Evolutionary conservation across 1,140 invertebrate species (phyloP).

Genomic region (Oryzaephilus surinamensis): DNA sequence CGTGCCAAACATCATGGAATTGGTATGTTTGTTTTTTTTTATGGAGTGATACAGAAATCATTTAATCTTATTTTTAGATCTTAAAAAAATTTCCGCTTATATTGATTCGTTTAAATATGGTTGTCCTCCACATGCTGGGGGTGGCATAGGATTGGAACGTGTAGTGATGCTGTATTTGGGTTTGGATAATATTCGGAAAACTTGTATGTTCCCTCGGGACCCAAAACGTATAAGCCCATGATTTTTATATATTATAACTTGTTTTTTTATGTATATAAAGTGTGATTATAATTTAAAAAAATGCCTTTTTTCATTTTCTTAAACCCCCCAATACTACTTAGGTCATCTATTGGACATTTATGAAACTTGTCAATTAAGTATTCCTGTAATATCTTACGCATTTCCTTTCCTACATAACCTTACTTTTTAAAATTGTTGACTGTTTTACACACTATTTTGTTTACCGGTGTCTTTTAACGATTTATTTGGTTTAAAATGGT

Average conservation of each 20-base stretch:
- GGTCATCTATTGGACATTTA: too few species aligned
- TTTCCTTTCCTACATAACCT: too few species aligned
- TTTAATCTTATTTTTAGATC: conserved; percentile 47
- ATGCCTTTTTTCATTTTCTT: too few species aligned
- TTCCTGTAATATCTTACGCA: too few species aligned
- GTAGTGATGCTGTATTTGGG: conserved; percentile 98
- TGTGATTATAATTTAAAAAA: background rate
- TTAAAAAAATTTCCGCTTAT: conserved; percentile 88
- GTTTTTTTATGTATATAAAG: background rate
- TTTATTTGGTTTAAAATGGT: too few species aligned
- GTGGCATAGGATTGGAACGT: conserved; percentile 94
- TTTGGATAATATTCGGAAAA: conserved; percentile 94
- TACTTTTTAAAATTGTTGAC: too few species aligned
- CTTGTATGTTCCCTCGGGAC: conserved; percentile 97
- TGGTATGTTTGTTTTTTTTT: conserved; percentile 43
- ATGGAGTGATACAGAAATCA: background rate
- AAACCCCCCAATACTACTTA: too few species aligned
- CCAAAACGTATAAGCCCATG: conserved; percentile 93
- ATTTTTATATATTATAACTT: conserved; percentile 21
- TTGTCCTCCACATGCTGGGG: conserved; percentile 95
- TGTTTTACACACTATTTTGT: too few species aligned
- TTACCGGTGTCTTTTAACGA: too few species aligned
- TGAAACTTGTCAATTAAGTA: too few species aligned
- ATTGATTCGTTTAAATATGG: conserved; percentile 96
- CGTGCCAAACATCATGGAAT: conserved; percentile 84